Conservation (phyloP, 2,888 invertebrate genomes). For the Notocelia uddmanniana region DNA sequence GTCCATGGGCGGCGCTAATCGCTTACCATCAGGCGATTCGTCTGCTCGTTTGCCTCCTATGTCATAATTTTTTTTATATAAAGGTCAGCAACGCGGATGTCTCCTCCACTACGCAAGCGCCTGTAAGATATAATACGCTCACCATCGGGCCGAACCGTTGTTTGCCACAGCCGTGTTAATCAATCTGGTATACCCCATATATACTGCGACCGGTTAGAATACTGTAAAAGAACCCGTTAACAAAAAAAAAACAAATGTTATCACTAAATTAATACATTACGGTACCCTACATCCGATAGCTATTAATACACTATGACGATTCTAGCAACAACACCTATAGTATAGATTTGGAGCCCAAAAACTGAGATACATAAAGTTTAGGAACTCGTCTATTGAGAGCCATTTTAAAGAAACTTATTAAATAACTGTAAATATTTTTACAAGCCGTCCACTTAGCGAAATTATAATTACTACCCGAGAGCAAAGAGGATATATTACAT, state of each 20-base stretch:
- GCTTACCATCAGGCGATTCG: too few relatives aligned
- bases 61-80: too few relatives aligned
- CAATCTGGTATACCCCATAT: neutral
- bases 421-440: too few relatives aligned
- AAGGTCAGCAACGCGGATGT: neutral
- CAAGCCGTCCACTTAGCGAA: too few relatives aligned
- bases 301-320: conserved; percentile 49
- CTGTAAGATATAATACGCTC: neutral
- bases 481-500: too few relatives aligned
- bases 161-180: neutral
- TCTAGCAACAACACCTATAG: conserved; percentile 56
- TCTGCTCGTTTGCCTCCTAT: too few relatives aligned
- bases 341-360: conserved; percentile 18
- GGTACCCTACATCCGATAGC: conserved; percentile 50
- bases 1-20: too few relatives aligned
- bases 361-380: conserved; percentile 1
- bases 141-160: neutral
- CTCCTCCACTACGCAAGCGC: neutral
- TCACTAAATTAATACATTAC: conserved; percentile 23
- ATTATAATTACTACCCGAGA: too few relatives aligned
- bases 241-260: conserved; percentile 14
- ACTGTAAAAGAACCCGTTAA: conserved; percentile 34
- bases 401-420: too few relatives aligned
- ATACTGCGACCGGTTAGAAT: conserved; percentile 33
- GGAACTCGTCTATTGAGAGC: conserved; percentile 18